Percentiles rank a stretch among this genome's conserved stretches.
phyloP scores from a whole-genome alignment of 92 coral and sea anemone genomes.

The Actinostola sp. region DNA sequence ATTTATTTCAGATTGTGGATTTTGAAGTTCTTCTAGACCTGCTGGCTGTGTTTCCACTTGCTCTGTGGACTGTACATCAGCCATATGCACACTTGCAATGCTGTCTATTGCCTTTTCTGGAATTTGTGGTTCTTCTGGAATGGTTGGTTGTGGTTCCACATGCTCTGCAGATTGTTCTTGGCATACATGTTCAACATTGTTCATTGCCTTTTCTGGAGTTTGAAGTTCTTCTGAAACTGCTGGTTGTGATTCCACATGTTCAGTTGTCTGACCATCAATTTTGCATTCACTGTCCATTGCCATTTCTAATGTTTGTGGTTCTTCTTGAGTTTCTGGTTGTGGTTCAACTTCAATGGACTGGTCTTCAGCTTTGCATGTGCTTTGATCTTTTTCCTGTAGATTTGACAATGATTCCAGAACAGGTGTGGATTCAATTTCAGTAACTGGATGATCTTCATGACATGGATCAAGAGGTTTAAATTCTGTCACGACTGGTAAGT shows the following conservation, averaged over 20 bases:
- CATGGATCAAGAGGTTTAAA: not conserved
- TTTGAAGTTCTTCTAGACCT: too few relatives aligned
- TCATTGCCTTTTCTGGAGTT: not conserved
- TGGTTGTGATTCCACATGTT: not conserved
- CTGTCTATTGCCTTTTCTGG: not conserved
- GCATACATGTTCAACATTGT: not conserved
- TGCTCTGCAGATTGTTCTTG: not conserved
- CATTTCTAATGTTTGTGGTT: not conserved
- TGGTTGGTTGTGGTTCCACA: not conserved
- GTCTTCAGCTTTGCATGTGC: too few relatives aligned
- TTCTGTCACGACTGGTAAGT: not conserved
- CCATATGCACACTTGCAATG: not conserved
- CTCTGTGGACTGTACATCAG: not conserved
- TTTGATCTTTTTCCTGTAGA: not conserved
- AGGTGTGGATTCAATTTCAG: too few relatives aligned
- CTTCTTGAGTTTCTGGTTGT: not conserved
- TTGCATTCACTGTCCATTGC: not conserved
- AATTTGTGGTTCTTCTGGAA: not conserved
- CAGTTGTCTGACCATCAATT: not conserved
- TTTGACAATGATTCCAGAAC: too few relatives aligned
- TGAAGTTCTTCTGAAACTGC: not conserved
- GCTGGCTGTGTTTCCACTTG: not conserved
- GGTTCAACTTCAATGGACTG: not conserved
- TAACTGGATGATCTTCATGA: too few relatives aligned
- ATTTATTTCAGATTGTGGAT: too few relatives aligned